Evolutionary conservation across 1,140 invertebrate genomes (phyloP).

Genomic region (Archegozetes longisetosus): DNA sequence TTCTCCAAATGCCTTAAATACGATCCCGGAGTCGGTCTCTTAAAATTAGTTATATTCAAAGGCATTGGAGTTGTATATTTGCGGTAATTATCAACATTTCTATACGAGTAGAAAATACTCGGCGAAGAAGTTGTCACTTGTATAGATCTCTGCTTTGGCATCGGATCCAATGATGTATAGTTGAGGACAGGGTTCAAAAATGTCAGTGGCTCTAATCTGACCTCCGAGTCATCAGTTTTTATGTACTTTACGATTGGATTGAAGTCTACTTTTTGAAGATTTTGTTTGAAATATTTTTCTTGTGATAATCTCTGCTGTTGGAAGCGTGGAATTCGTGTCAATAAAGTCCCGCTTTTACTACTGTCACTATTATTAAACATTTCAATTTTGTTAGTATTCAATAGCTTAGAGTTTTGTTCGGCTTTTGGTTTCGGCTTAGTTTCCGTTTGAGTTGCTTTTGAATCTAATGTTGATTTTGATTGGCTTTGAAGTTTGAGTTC

Average conservation of each 20-base stretch:
- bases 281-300: neutral
- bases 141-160: neutral
- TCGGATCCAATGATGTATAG: neutral
- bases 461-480: neutral
- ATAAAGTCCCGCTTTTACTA: neutral
- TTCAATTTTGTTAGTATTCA: neutral
- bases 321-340: neutral
- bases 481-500: neutral
- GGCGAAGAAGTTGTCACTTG: neutral
- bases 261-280: neutral
- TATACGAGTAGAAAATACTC: neutral
- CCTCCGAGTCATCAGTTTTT: neutral
- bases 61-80: neutral
- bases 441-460: neutral
- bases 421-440: neutral
- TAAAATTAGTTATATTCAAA: neutral
- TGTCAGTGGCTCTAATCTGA: neutral
- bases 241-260: neutral
- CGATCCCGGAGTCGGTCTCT: neutral
- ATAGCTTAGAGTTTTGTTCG: too few relatives aligned
- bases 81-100: neutral
- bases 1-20: neutral
- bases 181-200: neutral
- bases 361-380: neutral
- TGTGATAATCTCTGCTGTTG: neutral